Percentiles rank a stretch among this genome's conserved stretches.
phyloP scores from a whole-genome alignment of 2,113 vertebrate genomes.

The Mohoua ochrocephala region DNA sequence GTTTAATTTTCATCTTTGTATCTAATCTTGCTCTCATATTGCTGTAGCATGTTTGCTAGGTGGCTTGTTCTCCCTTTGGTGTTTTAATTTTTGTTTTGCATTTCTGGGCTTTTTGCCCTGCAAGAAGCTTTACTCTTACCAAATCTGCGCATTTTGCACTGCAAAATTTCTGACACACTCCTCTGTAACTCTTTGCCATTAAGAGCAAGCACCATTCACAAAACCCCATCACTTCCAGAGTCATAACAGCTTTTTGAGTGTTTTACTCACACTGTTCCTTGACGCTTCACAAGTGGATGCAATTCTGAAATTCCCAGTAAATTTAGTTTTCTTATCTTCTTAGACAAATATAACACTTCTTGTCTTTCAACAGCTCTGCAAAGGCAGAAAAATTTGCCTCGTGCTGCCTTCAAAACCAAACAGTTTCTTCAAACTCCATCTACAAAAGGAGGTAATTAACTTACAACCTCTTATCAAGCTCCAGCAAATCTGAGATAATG shows the following conservation, averaged over 20 bases:
- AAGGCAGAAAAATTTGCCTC: slow-evolving; percentile 88
- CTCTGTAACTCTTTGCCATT: slow-evolving; percentile 42
- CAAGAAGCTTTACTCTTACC: slow-evolving; percentile 55
- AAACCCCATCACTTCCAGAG: background rate
- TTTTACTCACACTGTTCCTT: slow-evolving; percentile 18
- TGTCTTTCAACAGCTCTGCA: slow-evolving; percentile 90
- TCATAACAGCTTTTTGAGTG: slow-evolving; percentile 56
- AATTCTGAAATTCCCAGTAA: slow-evolving; percentile 48
- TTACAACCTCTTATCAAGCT: slow-evolving; percentile 64
- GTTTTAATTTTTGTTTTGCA: slow-evolving; percentile 18
- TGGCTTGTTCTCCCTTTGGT: slow-evolving; percentile 68
- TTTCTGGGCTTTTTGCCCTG: slow-evolving; percentile 54
- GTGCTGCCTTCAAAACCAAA: slow-evolving; percentile 95
- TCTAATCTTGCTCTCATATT: slow-evolving; percentile 54
- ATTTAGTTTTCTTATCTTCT: slow-evolving; percentile 59
- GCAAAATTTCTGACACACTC: slow-evolving; percentile 53
- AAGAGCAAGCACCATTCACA: slow-evolving; percentile 61
- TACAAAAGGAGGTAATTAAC: slow-evolving; percentile 91
- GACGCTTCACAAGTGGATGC: slow-evolving; percentile 1
- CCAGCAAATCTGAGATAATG: slow-evolving; percentile 44
- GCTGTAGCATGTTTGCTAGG: slow-evolving; percentile 74
- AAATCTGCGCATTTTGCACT: slow-evolving; percentile 43
- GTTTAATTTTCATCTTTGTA: slow-evolving; percentile 16
- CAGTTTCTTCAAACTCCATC: slow-evolving; percentile 90
- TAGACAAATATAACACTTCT: slow-evolving; percentile 81